A percentile compares a stretch with the other conserved stretches of the same genome.
These are phyloP conservation scores for Steinernema feltiae DNA, from an alignment of 1,140 invertebrate genomes.

Conservation along the genomic window DNA sequence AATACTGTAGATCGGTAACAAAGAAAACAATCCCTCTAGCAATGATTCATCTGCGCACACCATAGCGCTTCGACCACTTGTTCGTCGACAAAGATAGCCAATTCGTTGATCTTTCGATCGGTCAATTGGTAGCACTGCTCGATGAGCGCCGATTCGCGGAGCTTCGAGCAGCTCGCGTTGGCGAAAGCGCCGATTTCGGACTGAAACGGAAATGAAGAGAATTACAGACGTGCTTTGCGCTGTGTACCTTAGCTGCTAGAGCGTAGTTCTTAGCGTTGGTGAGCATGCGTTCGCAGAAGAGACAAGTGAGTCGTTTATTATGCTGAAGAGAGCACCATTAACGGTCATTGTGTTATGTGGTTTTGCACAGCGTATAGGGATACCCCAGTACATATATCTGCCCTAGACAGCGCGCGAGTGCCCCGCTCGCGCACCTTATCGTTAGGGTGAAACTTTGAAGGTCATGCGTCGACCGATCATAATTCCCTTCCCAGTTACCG, in stretches of 20 bases:
- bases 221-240: neutral
- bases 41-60: constrained; percentile 30
- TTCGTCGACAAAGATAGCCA: constrained; percentile 41
- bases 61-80: constrained; percentile 40
- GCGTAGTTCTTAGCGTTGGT: constrained; percentile 43
- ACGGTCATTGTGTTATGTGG: too few species aligned
- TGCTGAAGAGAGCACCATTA: too few species aligned
- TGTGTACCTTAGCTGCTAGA: constrained; percentile 31
- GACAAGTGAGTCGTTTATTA: constrained; percentile 38
- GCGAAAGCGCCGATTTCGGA: constrained; percentile 40
- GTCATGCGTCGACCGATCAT: neutral
- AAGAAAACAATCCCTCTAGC: neutral
- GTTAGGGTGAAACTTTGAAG: neutral
- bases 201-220: constrained; percentile 15
- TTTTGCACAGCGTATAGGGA: too few species aligned
- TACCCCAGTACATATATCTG: neutral
- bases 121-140: constrained; percentile 40
- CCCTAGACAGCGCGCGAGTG: neutral
- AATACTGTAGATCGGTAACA: neutral
- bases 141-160: constrained; percentile 20
- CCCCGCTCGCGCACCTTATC: neutral
- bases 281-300: constrained; percentile 43
- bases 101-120: constrained; percentile 39
- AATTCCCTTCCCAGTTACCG: neutral
- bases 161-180: constrained; percentile 31